Conservation (phyloP, 2,888 invertebrate genomes). For the Protodeltote pygarga region DNA sequence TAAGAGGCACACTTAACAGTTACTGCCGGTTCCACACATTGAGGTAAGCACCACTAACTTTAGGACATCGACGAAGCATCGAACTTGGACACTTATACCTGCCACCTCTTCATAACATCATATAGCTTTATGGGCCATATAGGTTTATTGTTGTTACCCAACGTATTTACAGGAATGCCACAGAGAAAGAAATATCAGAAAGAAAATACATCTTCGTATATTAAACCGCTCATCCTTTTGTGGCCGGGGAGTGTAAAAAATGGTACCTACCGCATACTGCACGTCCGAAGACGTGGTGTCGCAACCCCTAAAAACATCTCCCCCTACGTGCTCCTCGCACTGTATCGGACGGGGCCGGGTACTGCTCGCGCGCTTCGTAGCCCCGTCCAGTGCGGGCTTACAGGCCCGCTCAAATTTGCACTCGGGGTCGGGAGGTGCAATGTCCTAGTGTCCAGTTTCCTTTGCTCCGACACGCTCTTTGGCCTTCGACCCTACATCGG, state of each 20-base stretch:
- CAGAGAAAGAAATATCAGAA: slow-evolving; percentile 2
- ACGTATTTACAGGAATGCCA: slow-evolving; percentile 25
- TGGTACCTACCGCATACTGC: neutral
- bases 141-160: slow-evolving; percentile 41
- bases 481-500: too few relatives aligned
- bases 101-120: slow-evolving; percentile 38
- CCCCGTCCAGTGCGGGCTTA: too few relatives aligned
- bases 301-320: too few relatives aligned
- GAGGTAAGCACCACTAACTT: slow-evolving; percentile 33
- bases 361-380: too few relatives aligned
- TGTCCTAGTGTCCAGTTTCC: too few relatives aligned
- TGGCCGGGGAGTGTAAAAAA: neutral
- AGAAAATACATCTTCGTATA: neutral
- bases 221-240: neutral
- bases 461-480: too few relatives aligned
- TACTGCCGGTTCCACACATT: slow-evolving; percentile 21
- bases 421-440: too few relatives aligned
- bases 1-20: slow-evolving; percentile 24
- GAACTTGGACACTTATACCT: slow-evolving; percentile 37
- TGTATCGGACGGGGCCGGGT: too few relatives aligned
- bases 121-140: slow-evolving; percentile 34
- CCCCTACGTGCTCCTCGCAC: too few relatives aligned
- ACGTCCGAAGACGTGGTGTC: too few relatives aligned
- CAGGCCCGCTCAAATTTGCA: too few relatives aligned
- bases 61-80: slow-evolving; percentile 23